phyloP scores from a whole-genome alignment of 2,113 vertebrate genomes.

The Isichthys henryi region DNA sequence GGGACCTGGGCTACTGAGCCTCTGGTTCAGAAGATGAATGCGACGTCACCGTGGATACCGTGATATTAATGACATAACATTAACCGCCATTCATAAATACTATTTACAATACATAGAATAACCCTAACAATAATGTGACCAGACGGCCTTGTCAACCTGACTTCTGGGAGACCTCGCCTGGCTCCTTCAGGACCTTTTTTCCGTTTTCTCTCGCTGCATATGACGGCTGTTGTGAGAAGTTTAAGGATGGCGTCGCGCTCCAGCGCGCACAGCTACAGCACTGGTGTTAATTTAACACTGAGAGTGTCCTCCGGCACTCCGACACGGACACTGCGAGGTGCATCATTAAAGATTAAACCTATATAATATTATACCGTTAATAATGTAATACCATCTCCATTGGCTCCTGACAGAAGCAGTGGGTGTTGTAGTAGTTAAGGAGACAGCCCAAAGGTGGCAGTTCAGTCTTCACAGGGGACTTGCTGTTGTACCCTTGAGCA shows the following conservation, averaged over 20 bases:
- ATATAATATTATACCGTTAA: slow-evolving; percentile 2
- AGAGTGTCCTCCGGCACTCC: background rate
- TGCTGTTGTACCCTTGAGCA: background rate
- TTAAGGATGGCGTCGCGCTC: background rate
- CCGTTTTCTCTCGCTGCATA: background rate
- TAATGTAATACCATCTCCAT: background rate
- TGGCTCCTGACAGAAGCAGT: background rate
- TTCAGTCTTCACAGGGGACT: background rate
- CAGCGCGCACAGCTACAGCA: background rate
- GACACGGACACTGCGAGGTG: background rate
- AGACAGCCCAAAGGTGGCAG: background rate
- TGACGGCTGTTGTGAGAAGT: background rate
- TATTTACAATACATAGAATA: background rate
- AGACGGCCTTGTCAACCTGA: background rate
- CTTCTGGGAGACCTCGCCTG: background rate
- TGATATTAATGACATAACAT: background rate
- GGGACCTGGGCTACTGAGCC: background rate
- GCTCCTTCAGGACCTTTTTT: background rate
- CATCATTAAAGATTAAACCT: slow-evolving; percentile 9
- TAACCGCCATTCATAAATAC: background rate
- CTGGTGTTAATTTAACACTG: background rate
- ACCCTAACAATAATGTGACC: background rate
- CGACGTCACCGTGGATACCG: background rate
- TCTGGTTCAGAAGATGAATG: background rate
- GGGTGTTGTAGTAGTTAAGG: background rate